A percentile compares a stretch with the other conserved stretches of the same genome.
Evolutionary conservation across 2,113 vertebrate species (phyloP).

Genomic region (Sturnus vulgaris): DNA sequence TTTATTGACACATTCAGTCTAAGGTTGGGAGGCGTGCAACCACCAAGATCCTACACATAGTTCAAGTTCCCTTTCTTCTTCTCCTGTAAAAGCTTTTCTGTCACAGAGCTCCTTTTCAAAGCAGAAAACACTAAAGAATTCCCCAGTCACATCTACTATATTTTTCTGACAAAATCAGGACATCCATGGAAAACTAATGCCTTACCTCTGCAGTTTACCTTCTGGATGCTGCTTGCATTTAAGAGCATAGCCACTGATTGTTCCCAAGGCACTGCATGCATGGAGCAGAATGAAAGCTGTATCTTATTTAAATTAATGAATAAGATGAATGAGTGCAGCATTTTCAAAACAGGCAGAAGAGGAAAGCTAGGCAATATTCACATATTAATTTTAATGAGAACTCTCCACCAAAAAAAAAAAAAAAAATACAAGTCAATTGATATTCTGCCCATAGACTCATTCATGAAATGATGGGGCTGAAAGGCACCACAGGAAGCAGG

Average conservation of each 20-base stretch:
- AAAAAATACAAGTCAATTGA: background rate
- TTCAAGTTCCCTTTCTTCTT: background rate
- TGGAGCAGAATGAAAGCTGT: background rate
- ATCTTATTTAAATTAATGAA: constrained; percentile 31
- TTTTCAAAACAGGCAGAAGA: background rate
- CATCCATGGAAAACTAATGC: background rate
- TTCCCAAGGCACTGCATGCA: background rate
- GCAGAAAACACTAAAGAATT: background rate
- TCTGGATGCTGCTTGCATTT: background rate
- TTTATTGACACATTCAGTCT: background rate
- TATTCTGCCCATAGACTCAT: constrained; percentile 31
- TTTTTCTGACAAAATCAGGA: background rate
- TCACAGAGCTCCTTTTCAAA: background rate
- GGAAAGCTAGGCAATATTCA: background rate
- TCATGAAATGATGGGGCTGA: constrained; percentile 11
- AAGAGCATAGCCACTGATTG: background rate
- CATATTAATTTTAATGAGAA: constrained; percentile 6
- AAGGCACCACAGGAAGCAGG: background rate
- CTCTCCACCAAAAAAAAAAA: background rate
- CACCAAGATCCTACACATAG: background rate
- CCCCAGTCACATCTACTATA: background rate
- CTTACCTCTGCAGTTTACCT: background rate
- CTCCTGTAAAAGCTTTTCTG: background rate
- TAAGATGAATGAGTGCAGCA: background rate
- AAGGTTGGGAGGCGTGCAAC: background rate